Conservation (phyloP, 2,113 vertebrate genomes). For the Thalassoma bifasciatum region DNA sequence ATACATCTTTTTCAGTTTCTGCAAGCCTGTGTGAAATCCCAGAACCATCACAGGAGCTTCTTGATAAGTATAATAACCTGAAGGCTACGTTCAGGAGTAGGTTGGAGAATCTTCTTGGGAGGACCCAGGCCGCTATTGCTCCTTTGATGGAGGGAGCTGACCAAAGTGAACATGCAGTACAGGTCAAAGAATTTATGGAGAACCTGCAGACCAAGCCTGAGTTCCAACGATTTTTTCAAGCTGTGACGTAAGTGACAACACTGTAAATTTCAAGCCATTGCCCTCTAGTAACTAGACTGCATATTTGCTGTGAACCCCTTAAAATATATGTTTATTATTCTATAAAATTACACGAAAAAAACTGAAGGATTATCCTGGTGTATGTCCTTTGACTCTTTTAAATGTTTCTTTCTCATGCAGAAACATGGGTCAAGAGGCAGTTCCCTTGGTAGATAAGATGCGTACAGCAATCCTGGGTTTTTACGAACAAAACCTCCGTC, state of each 20-base stretch:
- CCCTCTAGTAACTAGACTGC: background rate
- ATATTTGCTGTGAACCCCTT: background rate
- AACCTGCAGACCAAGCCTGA: constrained; percentile 37
- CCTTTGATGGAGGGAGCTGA: background rate
- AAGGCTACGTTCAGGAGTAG: constrained; percentile 65
- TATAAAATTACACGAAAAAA: too few relatives aligned
- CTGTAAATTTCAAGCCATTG: background rate
- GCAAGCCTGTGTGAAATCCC: constrained; percentile 65
- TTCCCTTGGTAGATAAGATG: constrained; percentile 68
- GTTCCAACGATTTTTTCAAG: constrained; percentile 42
- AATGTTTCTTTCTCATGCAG: constrained; percentile 56
- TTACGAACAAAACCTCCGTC: constrained; percentile 74
- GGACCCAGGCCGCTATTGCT: background rate
- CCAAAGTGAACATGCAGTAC: accelerated
- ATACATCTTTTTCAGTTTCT: constrained; percentile 71
- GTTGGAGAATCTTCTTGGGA: constrained; percentile 42
- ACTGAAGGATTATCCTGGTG: background rate
- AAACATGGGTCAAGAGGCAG: constrained; percentile 48
- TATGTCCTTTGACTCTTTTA: background rate
- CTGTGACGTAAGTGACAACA: constrained; percentile 61
- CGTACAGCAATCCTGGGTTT: constrained; percentile 60
- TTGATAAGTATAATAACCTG: constrained; percentile 65
- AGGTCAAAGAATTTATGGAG: background rate
- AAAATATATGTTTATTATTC: too few relatives aligned
- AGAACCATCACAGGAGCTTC: constrained; percentile 72